A percentile compares a stretch with the other conserved stretches of the same genome.
Evolutionary conservation across 2,113 vertebrate species (phyloP).

Genomic region (Oryzias javanicus): DNA sequence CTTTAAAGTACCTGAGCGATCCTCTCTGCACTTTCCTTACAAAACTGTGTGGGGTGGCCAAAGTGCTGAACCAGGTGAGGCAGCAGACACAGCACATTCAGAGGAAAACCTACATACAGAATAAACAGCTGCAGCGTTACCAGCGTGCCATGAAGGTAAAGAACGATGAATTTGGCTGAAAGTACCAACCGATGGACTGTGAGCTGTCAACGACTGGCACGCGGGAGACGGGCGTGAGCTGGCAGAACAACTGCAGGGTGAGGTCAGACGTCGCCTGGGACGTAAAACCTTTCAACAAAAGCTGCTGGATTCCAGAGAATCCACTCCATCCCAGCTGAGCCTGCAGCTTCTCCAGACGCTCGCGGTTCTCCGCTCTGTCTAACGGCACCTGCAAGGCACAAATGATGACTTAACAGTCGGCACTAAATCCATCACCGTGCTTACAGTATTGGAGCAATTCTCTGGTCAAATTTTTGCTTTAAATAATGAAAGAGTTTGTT

Average conservation of each 20-base stretch:
- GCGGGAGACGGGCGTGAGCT: constrained; percentile 92
- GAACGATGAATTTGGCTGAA: background rate
- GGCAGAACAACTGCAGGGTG: constrained; percentile 94
- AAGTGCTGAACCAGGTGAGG: constrained; percentile 98
- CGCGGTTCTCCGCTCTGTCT: constrained; percentile 92
- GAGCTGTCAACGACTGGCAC: constrained; percentile 95
- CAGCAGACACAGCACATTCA: constrained; percentile 96
- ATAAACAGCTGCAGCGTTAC: background rate
- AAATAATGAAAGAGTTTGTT: too few species aligned
- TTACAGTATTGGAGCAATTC: too few species aligned
- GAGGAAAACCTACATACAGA: constrained; percentile 85
- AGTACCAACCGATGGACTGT: constrained; percentile 89
- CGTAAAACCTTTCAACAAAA: constrained; percentile 96
- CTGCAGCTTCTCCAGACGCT: constrained; percentile 95
- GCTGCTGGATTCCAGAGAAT: constrained; percentile 94
- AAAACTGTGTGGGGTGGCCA: constrained; percentile 92
- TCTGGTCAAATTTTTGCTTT: too few species aligned
- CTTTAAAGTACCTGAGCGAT: constrained; percentile 89
- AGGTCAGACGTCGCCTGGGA: constrained; percentile 92
- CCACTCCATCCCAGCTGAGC: constrained; percentile 94
- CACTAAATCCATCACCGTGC: too few species aligned
- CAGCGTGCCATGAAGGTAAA: background rate
- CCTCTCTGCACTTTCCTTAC: constrained; percentile 94
- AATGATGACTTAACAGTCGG: background rate
- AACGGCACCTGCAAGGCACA: constrained; percentile 82